Conservation (phyloP, 1,140 invertebrate genomes). For the Dreissena polymorpha region DNA sequence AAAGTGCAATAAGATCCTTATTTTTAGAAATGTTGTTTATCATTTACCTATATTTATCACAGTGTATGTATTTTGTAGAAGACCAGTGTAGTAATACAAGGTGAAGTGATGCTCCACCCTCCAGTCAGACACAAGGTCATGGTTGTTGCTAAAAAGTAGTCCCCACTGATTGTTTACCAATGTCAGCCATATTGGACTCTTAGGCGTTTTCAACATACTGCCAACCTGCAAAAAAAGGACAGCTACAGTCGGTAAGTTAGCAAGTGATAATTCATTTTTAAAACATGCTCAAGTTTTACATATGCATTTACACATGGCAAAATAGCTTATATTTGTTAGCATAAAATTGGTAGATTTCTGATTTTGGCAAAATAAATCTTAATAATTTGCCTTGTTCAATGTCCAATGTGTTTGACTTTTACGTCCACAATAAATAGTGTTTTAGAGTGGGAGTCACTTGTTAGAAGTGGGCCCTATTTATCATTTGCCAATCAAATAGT, state of each 20-base stretch:
- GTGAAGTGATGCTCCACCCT: slow-evolving; percentile 89
- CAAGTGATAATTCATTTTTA: neutral
- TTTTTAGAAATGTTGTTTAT: neutral
- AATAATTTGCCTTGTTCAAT: too few relatives aligned
- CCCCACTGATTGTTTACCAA: slow-evolving; percentile 87
- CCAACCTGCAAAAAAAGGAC: slow-evolving; percentile 82
- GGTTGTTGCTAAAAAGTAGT: slow-evolving; percentile 89
- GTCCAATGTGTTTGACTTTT: too few relatives aligned
- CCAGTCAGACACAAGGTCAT: slow-evolving; percentile 89
- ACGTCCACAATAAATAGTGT: too few relatives aligned
- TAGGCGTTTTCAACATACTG: slow-evolving; percentile 90
- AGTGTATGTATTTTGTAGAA: slow-evolving; percentile 82
- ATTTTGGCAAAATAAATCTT: too few relatives aligned
- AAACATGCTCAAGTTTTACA: neutral
- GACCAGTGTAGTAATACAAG: slow-evolving; percentile 88
- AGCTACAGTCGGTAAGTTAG: too few relatives aligned
- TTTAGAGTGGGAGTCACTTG: too few relatives aligned
- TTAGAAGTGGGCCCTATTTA: too few relatives aligned
- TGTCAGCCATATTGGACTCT: slow-evolving; percentile 89
- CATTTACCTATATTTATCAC: slow-evolving; percentile 83
- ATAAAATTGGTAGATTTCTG: too few relatives aligned
- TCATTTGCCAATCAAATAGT: too few relatives aligned
- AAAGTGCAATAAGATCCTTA: too few relatives aligned
- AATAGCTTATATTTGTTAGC: too few relatives aligned
- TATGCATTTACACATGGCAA: too few relatives aligned